Conservation (phyloP, 2,888 invertebrate genomes). For the Calephelis perditalis region DNA sequence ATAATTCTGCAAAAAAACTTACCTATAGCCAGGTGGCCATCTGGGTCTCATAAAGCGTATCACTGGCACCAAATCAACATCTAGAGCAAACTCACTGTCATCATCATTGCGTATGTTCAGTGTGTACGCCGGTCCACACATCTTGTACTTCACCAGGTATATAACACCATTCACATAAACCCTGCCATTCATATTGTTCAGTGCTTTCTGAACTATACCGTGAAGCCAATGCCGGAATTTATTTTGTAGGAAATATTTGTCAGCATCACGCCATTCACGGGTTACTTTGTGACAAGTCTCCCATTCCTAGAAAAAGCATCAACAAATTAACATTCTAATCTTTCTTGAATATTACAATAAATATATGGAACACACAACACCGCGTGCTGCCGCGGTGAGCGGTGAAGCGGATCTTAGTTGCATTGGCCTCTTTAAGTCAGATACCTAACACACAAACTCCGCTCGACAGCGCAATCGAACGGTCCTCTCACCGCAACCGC, state of each 20-base stretch:
- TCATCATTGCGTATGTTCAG: conserved; percentile 51
- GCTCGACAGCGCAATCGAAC: no score
- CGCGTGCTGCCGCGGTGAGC: no score
- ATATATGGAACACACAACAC: no score
- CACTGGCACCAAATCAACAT: conserved; percentile 76
- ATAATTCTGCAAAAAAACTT: conserved; percentile 4
- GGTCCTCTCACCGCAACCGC: no score
- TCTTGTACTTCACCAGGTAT: conserved; percentile 51
- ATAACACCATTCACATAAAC: conserved; percentile 45
- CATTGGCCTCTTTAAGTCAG: no score
- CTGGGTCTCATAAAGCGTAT: conserved; percentile 61
- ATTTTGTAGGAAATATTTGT: conserved; percentile 64
- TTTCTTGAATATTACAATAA: no score
- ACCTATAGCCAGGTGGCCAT: conserved; percentile 61
- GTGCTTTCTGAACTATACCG: conserved; percentile 56
- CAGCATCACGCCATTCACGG: conserved; percentile 57
- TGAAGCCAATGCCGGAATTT: conserved; percentile 77
- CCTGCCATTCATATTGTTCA: conserved; percentile 50
- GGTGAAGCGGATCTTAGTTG: no score
- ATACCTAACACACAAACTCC: no score
- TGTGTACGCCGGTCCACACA: conserved; percentile 78
- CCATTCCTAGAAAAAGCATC: conserved; percentile 37
- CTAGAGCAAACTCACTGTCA: conserved; percentile 46
- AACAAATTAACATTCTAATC: no score
- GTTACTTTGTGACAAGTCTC: conserved; percentile 56